A percentile compares a stretch with the other conserved stretches of the same genome.
phyloP scores from a whole-genome alignment of 2,113 vertebrate species.

The Tragulus kanchil region DNA sequence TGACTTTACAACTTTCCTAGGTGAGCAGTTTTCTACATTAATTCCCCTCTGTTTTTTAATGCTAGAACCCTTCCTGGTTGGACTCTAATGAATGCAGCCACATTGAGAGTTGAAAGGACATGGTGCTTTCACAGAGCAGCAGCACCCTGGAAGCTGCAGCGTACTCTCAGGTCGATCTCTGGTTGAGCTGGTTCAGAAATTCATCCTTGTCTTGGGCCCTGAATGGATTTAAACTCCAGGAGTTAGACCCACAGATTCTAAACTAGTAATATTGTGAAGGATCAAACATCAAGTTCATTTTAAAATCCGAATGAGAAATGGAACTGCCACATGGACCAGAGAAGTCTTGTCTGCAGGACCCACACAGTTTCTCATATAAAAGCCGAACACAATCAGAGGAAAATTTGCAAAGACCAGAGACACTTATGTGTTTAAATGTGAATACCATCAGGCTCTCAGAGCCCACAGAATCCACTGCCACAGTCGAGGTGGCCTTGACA shows the following conservation, averaged over 20 bases:
- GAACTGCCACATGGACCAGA: not conserved
- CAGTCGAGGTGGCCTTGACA: not conserved
- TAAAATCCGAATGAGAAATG: slow-evolving; percentile 1
- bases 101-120: not conserved
- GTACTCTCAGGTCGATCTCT: not conserved
- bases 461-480: not conserved
- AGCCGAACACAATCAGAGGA: not conserved
- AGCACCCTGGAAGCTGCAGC: not conserved
- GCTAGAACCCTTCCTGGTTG: not conserved
- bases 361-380: not conserved
- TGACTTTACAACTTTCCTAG: not conserved
- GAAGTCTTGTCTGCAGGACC: not conserved
- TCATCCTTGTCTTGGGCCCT: not conserved
- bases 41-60: slow-evolving; percentile 24
- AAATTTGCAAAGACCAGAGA: not conserved
- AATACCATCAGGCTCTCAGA: not conserved
- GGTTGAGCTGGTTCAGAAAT: not conserved
- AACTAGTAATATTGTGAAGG: slow-evolving; percentile 32
- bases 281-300: not conserved
- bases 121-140: not conserved
- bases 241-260: not conserved
- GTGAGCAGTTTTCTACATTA: not conserved
- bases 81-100: not conserved
- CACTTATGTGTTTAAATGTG: not conserved
- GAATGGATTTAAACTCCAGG: not conserved